Base-by-base conservation (phyloP, 2,113 vertebrate genomes). In the Engraulis encrasicolus region DNA sequence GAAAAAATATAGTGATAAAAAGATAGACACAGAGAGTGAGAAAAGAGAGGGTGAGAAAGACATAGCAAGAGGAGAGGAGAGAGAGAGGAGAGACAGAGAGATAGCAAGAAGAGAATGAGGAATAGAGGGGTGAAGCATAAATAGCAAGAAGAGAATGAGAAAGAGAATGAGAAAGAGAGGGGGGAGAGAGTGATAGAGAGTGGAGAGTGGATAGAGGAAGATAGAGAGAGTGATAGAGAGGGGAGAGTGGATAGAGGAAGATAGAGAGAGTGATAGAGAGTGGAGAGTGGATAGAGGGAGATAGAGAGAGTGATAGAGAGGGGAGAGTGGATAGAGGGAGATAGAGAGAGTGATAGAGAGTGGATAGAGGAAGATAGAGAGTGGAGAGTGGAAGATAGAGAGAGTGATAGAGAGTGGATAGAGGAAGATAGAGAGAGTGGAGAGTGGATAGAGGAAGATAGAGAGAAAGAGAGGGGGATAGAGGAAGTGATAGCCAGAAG, bases 161-260 rank as follows among this genome's bases (percentile, higher is more conserved):
- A 36, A 78, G 77, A 15, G 77, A 27, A 31, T 31, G 74, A 31
- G 74, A 78, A 36, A 78, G 74, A 31, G 74, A 78, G n/a, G n/a
- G n/a, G n/a, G 36, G 74, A 2, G 77, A 78, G 52, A 61, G 52
- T 20, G 6, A 17, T n/a, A 45, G 81, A 6, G 45, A 81, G 31
- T n/a, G n/a, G n/a, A n/a, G n/a, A n/a, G n/a, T n/a, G n/a, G n/a
- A n/a, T n/a, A n/a, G n/a, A n/a, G n/a, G n/a, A n/a, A n/a, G n/a
- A n/a, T n/a, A 81, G 23, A 37, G 12, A 40, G 20, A 34, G 12
- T 71, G 11, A 23, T n/a, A 27, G 17, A 48, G 19, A 34, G 34
- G 49, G 18, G 49, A 23, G 36, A 61, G 50, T 5, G 74, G 74
- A 2, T n/a, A 78, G 52, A 61, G 52, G n/a, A 17, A 17, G 74